Conservation (phyloP, 37 sponge, comb jelly and placozoan species). For the Halichondria panicea region DNA sequence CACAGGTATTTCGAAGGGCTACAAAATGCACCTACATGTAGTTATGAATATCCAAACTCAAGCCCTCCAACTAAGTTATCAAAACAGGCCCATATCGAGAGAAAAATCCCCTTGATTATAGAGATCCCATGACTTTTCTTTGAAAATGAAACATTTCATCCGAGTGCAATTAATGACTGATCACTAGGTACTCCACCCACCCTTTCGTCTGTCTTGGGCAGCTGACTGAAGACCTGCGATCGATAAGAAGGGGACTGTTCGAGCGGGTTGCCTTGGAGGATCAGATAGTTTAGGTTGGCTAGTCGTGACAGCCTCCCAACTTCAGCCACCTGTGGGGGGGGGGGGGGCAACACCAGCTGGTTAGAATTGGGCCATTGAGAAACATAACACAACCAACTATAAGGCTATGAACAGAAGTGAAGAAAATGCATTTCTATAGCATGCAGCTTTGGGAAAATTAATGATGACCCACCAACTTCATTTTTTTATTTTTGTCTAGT, state of each 20-base stretch:
- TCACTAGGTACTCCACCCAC: not conserved
- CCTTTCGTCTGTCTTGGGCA: constrained; percentile 18
- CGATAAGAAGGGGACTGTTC: constrained; percentile 47
- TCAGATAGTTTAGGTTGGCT: constrained; percentile 48
- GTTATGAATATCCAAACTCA: not conserved
- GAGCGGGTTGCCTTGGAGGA: constrained; percentile 68
- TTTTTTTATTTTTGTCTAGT: not conserved
- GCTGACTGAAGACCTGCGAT: constrained; percentile 41
- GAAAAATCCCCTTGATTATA: not conserved
- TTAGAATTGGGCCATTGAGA: not conserved
- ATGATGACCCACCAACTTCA: not conserved
- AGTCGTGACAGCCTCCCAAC: constrained; percentile 41
- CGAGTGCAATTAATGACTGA: too few species aligned
- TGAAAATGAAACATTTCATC: too few species aligned
- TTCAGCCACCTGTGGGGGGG: constrained; percentile 40
- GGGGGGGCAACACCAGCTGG: not conserved
- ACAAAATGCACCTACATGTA: not conserved
- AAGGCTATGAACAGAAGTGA: too few species aligned
- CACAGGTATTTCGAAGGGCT: not conserved
- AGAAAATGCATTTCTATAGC: too few species aligned
- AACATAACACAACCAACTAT: not conserved
- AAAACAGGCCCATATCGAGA: not conserved
- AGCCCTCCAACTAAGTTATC: constrained; percentile 2
- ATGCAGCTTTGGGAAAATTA: too few species aligned
- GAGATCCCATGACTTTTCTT: too few species aligned